phyloP scores from a whole-genome alignment of 2,113 vertebrate genomes.

The Crypturellus undulatus region DNA sequence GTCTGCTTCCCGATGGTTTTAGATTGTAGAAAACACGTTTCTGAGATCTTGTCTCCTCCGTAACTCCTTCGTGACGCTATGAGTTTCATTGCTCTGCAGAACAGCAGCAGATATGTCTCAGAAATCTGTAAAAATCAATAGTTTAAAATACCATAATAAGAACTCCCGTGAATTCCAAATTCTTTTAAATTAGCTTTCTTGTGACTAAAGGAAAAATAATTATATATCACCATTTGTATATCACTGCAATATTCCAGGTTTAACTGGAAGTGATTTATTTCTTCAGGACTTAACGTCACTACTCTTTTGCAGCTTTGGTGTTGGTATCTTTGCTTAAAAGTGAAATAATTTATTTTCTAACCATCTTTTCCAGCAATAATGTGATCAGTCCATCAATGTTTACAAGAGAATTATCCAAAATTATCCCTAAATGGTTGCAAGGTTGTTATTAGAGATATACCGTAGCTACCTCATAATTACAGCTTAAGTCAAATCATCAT shows the following conservation, averaged over 20 bases:
- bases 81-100: neutral
- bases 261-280: neutral
- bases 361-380: neutral
- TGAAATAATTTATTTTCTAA: neutral
- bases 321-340: neutral
- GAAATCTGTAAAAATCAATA: neutral
- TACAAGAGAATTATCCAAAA: neutral
- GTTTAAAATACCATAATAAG: neutral
- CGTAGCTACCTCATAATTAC: neutral
- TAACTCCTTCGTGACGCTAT: neutral
- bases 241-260: neutral
- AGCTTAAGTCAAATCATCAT: neutral
- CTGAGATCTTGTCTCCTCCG: neutral
- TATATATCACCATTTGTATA: neutral
- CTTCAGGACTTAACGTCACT: neutral
- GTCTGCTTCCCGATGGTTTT: neutral
- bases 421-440: neutral
- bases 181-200: neutral
- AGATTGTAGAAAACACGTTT: neutral
- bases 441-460: neutral
- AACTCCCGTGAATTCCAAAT: neutral
- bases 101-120: neutral
- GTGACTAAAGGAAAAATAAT: neutral
- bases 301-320: neutral
- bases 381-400: neutral